These are phyloP conservation scores for Nomada flava DNA, from an alignment of 2,888 invertebrate genomes.

Conservation along the genomic window DNA sequence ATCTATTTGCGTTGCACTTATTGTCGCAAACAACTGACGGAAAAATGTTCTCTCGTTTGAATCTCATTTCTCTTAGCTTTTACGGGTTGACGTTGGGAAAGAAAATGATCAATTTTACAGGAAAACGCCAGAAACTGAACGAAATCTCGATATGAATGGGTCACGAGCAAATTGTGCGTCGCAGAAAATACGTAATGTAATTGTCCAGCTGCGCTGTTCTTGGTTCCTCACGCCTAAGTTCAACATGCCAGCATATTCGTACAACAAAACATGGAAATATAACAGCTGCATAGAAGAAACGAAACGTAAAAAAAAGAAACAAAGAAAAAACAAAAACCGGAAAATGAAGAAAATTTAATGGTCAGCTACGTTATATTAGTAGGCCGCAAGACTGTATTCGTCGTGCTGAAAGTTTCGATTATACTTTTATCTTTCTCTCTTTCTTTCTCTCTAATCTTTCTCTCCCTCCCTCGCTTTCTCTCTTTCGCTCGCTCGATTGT, in stretches of 20 bases:
- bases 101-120: not conserved
- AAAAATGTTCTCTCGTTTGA: too few species aligned
- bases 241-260: conserved; percentile 76
- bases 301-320: conserved; percentile 60
- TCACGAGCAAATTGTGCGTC: conserved; percentile 68
- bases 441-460: not conserved
- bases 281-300: conserved; percentile 64
- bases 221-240: conserved; percentile 68
- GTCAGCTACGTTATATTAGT: conserved; percentile 16
- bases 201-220: conserved; percentile 66
- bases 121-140: not conserved
- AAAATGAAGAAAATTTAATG: not conserved
- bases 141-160: conserved; percentile 1
- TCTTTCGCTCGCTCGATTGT: not conserved
- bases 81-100: too few species aligned
- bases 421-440: conserved; percentile 5
- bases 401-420: conserved; percentile 49
- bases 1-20: too few species aligned
- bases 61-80: too few species aligned
- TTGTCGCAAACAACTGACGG: too few species aligned
- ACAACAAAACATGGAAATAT: conserved; percentile 71
- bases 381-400: conserved; percentile 39
- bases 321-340: conserved; percentile 34
- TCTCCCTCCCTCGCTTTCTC: not conserved
- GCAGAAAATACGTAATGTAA: conserved; percentile 68